Conservation (phyloP, 2,888 invertebrate genomes). For the Brachycybe producta region DNA sequence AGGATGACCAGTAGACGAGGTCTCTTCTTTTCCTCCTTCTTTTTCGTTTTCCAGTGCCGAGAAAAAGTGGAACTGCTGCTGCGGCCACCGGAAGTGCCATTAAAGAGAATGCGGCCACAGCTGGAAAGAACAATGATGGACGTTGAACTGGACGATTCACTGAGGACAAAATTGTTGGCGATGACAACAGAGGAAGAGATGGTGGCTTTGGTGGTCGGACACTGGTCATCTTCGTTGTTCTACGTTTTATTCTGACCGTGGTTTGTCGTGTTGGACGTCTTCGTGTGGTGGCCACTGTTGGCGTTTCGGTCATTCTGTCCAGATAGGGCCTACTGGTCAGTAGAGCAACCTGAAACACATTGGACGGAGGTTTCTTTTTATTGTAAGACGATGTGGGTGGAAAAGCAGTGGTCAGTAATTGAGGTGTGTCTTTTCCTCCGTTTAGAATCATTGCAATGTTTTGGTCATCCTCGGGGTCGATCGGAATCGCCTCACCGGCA, state of each 20-base stretch:
- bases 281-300: neutral
- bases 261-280: neutral
- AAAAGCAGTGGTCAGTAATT: neutral
- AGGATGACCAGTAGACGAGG: too few relatives aligned
- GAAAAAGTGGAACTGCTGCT: constrained; percentile 1
- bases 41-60: neutral
- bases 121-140: constrained; percentile 7
- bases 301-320: neutral
- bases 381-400: neutral
- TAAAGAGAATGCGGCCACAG: constrained; percentile 6
- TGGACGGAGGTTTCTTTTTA: neutral
- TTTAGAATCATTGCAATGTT: neutral
- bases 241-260: neutral
- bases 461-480: neutral
- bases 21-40: too few relatives aligned
- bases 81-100: constrained; percentile 15
- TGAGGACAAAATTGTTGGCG: neutral
- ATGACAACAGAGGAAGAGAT: neutral
- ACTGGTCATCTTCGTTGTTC: neutral
- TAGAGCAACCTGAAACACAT: neutral
- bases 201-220: too few relatives aligned
- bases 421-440: neutral
- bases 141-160: neutral
- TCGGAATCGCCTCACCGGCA: constrained; percentile 13
- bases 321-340: constrained; percentile 9